Evolutionary conservation across 1,140 invertebrate species (phyloP).

Genomic region (Dreissena rostriformis): DNA sequence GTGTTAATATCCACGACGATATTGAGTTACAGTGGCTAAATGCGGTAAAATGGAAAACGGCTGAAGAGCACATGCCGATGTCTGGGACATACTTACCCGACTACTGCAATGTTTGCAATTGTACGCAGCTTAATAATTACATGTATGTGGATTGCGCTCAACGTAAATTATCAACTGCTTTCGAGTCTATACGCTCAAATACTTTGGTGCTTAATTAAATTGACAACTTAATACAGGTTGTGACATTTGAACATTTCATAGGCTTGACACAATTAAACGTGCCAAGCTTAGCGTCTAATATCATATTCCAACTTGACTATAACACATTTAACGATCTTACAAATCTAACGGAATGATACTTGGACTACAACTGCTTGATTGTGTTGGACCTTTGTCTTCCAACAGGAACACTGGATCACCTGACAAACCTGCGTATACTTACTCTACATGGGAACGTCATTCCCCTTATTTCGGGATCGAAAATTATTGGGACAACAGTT

Average conservation of each 20-base stretch:
- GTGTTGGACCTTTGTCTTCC: not conserved
- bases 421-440: constrained; percentile 5
- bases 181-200: too few relatives aligned
- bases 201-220: not conserved
- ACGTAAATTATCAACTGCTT: too few relatives aligned
- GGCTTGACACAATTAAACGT: constrained; percentile 18
- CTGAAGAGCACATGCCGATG: too few relatives aligned
- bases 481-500: not conserved
- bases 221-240: not conserved
- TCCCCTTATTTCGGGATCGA: not conserved
- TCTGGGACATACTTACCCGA: too few relatives aligned
- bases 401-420: constrained; percentile 24
- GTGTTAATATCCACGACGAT: too few relatives aligned
- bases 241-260: not conserved
- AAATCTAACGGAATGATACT: not conserved
- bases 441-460: not conserved
- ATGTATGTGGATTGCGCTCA: too few relatives aligned
- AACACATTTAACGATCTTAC: constrained; percentile 22
- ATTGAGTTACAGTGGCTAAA: too few relatives aligned
- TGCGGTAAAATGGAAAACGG: too few relatives aligned
- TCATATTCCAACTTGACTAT: constrained; percentile 11
- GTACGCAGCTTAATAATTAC: too few relatives aligned
- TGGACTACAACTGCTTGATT: not conserved
- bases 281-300: constrained; percentile 15
- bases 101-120: too few relatives aligned